Evolutionary conservation across 2,797 vertebrate genomes (phyloP).

Genomic region (Poecilia gillii): DNA sequence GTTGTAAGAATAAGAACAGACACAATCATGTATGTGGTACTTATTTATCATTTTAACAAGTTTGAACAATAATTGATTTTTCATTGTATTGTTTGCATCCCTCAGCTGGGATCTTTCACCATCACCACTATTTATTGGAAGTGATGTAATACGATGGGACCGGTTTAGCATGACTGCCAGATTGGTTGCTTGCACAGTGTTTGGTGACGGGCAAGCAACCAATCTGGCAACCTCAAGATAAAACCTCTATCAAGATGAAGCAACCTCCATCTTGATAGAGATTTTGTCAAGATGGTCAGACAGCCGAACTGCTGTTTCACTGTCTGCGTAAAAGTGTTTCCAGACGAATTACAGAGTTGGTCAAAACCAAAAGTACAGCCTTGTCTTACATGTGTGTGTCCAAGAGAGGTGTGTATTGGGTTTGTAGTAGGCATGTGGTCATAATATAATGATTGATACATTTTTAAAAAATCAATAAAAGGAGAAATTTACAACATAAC

Average conservation of each 20-base stretch:
- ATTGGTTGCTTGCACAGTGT: not conserved
- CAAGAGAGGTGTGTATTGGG: not conserved
- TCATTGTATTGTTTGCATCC: too few species aligned
- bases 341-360: too few species aligned
- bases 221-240: too few species aligned
- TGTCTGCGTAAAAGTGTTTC: not conserved
- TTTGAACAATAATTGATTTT: not conserved
- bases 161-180: not conserved
- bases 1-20: conserved; percentile 6
- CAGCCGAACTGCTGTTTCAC: not conserved
- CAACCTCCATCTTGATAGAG: not conserved
- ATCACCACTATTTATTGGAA: not conserved
- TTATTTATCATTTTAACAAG: not conserved
- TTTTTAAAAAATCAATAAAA: not conserved
- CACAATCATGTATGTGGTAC: not conserved
- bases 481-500: not conserved
- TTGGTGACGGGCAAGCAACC: not conserved
- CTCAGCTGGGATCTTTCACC: not conserved
- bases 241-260: too few species aligned
- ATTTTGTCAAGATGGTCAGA: not conserved
- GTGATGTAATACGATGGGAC: not conserved
- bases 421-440: not conserved
- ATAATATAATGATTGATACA: not conserved
- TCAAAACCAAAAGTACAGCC: not conserved
- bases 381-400: not conserved